A percentile compares a stretch with the other conserved stretches of the same genome.
These are phyloP conservation scores for Pristiophorus japonicus DNA, from an alignment of 2,113 vertebrate species.

Conservation along the genomic window DNA sequence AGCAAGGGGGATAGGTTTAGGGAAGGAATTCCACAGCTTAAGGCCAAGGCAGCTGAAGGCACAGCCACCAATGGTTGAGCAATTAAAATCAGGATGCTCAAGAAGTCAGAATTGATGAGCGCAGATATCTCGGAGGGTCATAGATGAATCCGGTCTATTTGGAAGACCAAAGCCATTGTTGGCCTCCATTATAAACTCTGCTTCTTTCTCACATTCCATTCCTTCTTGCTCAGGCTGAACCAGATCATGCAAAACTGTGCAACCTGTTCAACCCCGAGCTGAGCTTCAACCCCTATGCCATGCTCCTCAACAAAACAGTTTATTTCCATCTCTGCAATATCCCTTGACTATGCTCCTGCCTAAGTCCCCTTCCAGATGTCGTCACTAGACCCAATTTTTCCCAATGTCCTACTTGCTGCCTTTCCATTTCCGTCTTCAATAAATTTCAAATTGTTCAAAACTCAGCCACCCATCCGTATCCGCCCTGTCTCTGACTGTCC, in stretches of 20 bases:
- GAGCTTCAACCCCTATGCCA: neutral
- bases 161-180: neutral
- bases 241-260: neutral
- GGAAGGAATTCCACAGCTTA: too few relatives aligned
- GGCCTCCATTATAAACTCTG: neutral
- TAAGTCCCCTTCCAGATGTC: too few relatives aligned
- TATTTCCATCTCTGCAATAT: neutral
- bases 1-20: too few relatives aligned
- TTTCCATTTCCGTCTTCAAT: neutral
- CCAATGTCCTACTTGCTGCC: neutral
- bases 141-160: neutral
- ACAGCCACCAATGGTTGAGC: too few relatives aligned
- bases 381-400: too few relatives aligned
- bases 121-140: neutral
- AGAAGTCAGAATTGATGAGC: too few relatives aligned
- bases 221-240: neutral
- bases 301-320: neutral
- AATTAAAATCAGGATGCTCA: too few relatives aligned
- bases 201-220: neutral
- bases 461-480: neutral
- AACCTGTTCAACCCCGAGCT: neutral
- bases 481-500: neutral
- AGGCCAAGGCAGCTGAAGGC: too few relatives aligned
- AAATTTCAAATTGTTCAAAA: neutral
- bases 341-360: neutral